Base-by-base conservation (phyloP, 2,797 vertebrate genomes). In the Characodon lateralis region DNA sequence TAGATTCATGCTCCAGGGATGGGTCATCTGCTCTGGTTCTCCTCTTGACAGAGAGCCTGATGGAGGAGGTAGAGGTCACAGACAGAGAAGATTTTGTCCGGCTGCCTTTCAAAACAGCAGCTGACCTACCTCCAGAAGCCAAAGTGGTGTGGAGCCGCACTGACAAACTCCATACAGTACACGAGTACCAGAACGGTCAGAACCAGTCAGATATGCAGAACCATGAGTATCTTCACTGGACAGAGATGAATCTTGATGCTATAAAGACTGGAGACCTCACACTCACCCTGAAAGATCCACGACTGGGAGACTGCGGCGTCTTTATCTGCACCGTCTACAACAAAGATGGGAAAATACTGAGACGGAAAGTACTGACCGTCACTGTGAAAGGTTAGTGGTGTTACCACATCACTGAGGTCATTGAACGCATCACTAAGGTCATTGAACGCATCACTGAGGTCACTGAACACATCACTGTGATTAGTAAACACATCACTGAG, bases 121-220 rank as follows among this genome's bases (percentile, higher is more conserved):
- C 56, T 63, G 12, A 0, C 26, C 0, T 76, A 2, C 39, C 39
- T 22, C 1, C 55, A 0, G 51, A 46, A 1, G 35, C 20, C 39
- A 58, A 20, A 24, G 0, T 76, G 0, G 12, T 69, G 65, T 76
- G 74, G 74, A 76, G 51, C 0, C n/a, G 0, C 39, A 12, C 7
- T 0, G 50, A 75, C 10, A 55, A 56, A 14, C 20, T 1, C 0
- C 0, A 8, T 28, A 31, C 5, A 7, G 71, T 72, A 8, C 31
- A 31, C 5, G 35, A 31, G 46, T 41, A 22, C 12, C 18, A 55
- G 28, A 72, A 14, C 31, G 12, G 51, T 6, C n/a, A 72, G 14
- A 22, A 39, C 50, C 71, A 24, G 50, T 24, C 28, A 24, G 31
- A 14, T 5, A 35, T 28, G 31, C 59, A 63, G 20, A 24, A 55